A percentile compares a stretch with the other conserved stretches of the same genome.
Evolutionary conservation across 2,113 vertebrate genomes (phyloP).

Genomic region (Rattus rattus): DNA sequence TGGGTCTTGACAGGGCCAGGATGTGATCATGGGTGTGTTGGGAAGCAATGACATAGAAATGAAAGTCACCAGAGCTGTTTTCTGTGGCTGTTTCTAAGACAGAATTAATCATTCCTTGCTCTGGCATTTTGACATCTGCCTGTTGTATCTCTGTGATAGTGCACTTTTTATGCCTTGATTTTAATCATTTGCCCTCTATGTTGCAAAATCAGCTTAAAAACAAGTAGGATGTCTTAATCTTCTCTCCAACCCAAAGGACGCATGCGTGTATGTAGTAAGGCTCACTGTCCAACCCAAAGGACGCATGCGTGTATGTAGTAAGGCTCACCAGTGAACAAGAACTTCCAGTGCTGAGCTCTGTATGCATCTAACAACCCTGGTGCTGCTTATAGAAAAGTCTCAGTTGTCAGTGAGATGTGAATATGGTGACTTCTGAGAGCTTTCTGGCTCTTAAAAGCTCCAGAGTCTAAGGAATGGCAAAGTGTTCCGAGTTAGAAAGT

Average conservation of each 20-base stretch:
- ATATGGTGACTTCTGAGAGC: conserved; percentile 45
- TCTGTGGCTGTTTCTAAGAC: not conserved
- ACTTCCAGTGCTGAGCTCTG: conserved; percentile 8
- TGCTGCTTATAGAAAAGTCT: not conserved
- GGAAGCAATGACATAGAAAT: not conserved
- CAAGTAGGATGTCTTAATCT: conserved; percentile 25
- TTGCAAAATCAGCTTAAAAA: not conserved
- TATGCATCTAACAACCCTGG: not conserved
- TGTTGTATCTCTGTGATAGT: not conserved
- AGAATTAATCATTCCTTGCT: not conserved
- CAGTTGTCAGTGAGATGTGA: not conserved
- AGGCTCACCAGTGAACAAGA: not conserved
- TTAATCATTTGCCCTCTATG: conserved; percentile 43
- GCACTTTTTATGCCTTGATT: not conserved
- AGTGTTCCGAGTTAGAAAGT: conserved; percentile 65
- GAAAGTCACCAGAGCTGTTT: conserved; percentile 14
- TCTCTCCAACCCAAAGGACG: not conserved
- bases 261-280: not conserved
- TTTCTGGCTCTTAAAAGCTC: conserved; percentile 26
- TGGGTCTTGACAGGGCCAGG: not conserved
- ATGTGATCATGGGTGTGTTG: not conserved
- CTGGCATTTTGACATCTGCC: conserved; percentile 23
- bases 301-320: too few relatives aligned
- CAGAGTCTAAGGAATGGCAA: conserved; percentile 52
- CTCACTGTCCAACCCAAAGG: too few relatives aligned